Evolutionary conservation across 2,113 vertebrate species (phyloP).

Genomic region (Ceyx cyanopectus): DNA sequence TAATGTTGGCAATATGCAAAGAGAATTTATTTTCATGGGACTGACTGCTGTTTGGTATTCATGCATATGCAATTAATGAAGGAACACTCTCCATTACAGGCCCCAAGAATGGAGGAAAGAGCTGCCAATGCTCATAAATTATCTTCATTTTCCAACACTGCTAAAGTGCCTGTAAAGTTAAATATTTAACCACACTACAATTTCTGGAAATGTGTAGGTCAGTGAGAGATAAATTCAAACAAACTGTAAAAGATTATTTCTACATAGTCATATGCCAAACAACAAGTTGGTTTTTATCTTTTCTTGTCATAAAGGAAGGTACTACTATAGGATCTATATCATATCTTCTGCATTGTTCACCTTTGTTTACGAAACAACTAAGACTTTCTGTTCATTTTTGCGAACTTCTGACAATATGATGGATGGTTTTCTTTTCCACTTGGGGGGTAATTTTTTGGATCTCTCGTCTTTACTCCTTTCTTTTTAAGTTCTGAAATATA

Average conservation of each 20-base stretch:
- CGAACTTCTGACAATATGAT: background rate
- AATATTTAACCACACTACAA: background rate
- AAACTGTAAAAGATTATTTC: background rate
- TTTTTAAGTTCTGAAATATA: background rate
- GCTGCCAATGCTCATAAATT: background rate
- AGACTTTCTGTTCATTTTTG: background rate
- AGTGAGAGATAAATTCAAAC: background rate
- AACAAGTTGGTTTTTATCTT: background rate
- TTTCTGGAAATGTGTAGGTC: background rate
- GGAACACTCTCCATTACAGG: background rate
- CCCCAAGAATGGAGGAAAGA: background rate
- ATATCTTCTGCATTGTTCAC: background rate
- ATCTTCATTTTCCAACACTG: background rate
- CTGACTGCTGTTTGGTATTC: background rate
- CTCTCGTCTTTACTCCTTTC: background rate
- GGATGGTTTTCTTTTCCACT: background rate
- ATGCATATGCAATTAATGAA: background rate
- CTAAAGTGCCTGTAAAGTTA: background rate
- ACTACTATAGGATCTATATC: background rate
- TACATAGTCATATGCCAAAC: background rate
- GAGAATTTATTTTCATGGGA: background rate
- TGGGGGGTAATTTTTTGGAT: background rate
- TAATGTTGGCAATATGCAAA: background rate
- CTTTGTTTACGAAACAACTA: background rate
- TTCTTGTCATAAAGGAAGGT: background rate